Percentiles rank a stretch among this genome's conserved stretches.
These are phyloP conservation scores for Drosophila ironensis DNA, from an alignment of 1,140 invertebrate species.

Conservation along the genomic window DNA sequence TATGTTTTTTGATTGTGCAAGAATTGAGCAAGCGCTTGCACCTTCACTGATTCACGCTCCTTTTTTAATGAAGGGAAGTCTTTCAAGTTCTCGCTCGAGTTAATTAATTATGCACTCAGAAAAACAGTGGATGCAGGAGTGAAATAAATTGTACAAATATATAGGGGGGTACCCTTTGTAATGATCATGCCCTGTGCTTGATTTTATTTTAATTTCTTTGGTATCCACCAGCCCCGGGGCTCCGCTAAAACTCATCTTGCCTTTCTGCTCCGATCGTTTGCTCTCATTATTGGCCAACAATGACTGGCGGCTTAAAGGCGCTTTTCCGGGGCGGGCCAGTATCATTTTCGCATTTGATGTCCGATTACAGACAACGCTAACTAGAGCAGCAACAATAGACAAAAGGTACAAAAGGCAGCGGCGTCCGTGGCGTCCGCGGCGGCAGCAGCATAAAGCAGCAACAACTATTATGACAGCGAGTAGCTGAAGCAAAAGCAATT, in stretches of 20 bases:
- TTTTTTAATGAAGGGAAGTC: slow-evolving; percentile 27
- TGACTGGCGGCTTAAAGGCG: slow-evolving; percentile 2
- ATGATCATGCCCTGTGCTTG: no score
- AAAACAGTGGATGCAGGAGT: no score
- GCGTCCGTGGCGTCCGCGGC: no score
- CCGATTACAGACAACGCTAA: slow-evolving; percentile 63
- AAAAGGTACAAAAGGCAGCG: slow-evolving; percentile 69
- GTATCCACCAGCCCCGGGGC: no score
- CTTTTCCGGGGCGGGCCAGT: slow-evolving; percentile 26
- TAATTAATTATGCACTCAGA: slow-evolving; percentile 34
- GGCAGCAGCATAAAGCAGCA: slow-evolving; percentile 37
- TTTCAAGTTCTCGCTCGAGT: slow-evolving; percentile 30
- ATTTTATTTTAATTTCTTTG: no score
- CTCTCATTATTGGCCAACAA: slow-evolving; percentile 67
- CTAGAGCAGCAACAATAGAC: slow-evolving; percentile 74
- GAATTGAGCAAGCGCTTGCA: slow-evolving; percentile 67
- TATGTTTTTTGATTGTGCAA: slow-evolving; percentile 74
- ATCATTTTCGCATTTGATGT: slow-evolving; percentile 78
- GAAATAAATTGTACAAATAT: no score
- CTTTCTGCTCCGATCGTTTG: slow-evolving; percentile 1
- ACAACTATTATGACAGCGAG: slow-evolving; percentile 74
- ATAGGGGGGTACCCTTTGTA: no score
- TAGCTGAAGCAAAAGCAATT: slow-evolving; percentile 67
- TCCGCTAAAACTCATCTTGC: neutral
- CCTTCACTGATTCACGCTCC: neutral